Conservation (phyloP, 2,113 vertebrate genomes). For the Polypterus bichir region DNA sequence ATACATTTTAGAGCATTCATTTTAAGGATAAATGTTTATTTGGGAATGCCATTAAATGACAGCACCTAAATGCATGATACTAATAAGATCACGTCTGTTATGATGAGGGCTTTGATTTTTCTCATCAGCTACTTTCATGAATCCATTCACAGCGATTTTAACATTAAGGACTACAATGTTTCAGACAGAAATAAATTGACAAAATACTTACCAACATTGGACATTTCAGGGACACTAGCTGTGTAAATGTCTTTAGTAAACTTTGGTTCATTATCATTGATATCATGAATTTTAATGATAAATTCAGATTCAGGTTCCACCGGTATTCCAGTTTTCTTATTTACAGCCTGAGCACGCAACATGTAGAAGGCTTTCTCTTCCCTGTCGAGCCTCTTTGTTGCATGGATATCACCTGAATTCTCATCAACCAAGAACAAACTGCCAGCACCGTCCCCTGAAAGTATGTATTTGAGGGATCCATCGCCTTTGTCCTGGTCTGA, state of each 20-base stretch:
- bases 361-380: slow-evolving; percentile 84
- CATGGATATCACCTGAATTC: slow-evolving; percentile 91
- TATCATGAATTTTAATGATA: slow-evolving; percentile 96
- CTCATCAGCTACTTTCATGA: too few relatives aligned
- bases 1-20: too few relatives aligned
- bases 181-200: too few relatives aligned
- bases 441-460: slow-evolving; percentile 87
- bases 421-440: slow-evolving; percentile 88
- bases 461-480: slow-evolving; percentile 79
- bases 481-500: slow-evolving; percentile 86
- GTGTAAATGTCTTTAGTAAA: slow-evolving; percentile 79
- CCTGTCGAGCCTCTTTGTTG: slow-evolving; percentile 84
- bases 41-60: too few relatives aligned
- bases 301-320: slow-evolving; percentile 91
- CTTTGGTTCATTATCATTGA: slow-evolving; percentile 89
- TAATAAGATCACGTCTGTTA: too few relatives aligned
- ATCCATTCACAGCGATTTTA: too few relatives aligned
- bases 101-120: too few relatives aligned
- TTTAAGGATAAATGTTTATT: too few relatives aligned
- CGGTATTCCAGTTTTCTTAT: slow-evolving; percentile 70
- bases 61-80: too few relatives aligned
- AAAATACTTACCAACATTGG: slow-evolving; percentile 68
- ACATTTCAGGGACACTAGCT: slow-evolving; percentile 82
- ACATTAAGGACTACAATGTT: too few relatives aligned
- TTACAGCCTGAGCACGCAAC: slow-evolving; percentile 80